Base-by-base conservation (phyloP, 2,888 invertebrate genomes). In the Diploptera punctata region DNA sequence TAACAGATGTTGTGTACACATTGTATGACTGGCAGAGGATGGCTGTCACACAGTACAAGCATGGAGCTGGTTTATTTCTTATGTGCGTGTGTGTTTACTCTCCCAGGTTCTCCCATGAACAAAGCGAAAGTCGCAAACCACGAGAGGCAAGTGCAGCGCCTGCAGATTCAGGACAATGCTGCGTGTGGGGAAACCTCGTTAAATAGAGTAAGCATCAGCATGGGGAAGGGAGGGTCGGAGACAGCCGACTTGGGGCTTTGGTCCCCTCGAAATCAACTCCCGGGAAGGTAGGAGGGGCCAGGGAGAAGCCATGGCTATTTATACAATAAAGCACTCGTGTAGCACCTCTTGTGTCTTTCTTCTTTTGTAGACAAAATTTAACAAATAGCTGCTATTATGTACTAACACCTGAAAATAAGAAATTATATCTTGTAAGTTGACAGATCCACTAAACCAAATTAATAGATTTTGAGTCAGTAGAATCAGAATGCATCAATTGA, bases 41-140 rank as follows among this genome's bases (percentile, higher is more conserved):
- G n/a, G n/a, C n/a, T n/a, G n/a, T n/a, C n/a, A n/a, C n/a, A n/a
- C n/a, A n/a, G n/a, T n/a, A n/a, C n/a, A n/a, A n/a, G n/a, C n/a
- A n/a, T n/a, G n/a, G n/a, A 24, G 4, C 24, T 52, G 47, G 49
- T 31, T 70, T 60, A 31, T 54, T 93, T 57, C 57, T 57, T 29
- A 57, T 57, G 26, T 29, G 29, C 21, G n/a, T n/a, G n/a, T 65
- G 65, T 65, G 65, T 65, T 65, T 65, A 29, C 65, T 65, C 65
- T 47, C 44, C 47, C 65, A 65, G 65, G 65, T 83, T 91, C 93
- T 77, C 92, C 93, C 77, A 91, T 93, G 85, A 93, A 93, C 87
- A 91, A 89, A 85, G 91, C 91, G 86, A 93, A 92, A 86, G 86
- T 93, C 85, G 92, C 91, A 83, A 91, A 91, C 84, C 91, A 91